Evolutionary conservation across 2,888 invertebrate genomes (phyloP), one percentile per base, ranked within the genome.

Genomic region (Nudaria mundana): DNA sequence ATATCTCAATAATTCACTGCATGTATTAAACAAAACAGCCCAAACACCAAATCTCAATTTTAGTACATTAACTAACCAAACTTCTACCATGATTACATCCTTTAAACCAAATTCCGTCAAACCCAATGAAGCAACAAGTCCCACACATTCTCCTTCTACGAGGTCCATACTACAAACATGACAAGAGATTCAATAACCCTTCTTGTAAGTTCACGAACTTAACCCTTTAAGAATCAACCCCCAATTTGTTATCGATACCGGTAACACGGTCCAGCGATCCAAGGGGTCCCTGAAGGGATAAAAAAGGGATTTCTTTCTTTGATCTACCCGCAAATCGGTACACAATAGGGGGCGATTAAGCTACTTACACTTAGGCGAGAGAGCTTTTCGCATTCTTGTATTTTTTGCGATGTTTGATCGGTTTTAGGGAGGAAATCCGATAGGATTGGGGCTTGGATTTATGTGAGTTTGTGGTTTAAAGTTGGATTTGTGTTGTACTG

Each of bases 221-320:
- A 73, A 78, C 78, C 80, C 76, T 73, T 79, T 71, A 71, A 70
- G 71, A 75, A 43, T 63, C 66, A 65, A 5, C 58, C 82, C 84
- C 82, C 79, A 83, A 84, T 83, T 85, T 82, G 81, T 71, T 78
- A 84, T 86, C 82, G 84, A 86, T 85, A 85, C 79, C 68, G 75
- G 71, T 69, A 75, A 77, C 76, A 68, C 67, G 72, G 80, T 75
- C 79, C 80, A 69, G 67, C 56, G 57, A 63, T 60, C 60, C 52
- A 63, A 68, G 66, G 59, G 69, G 48, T 70, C 72, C 69, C 73
- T 40, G 67, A 75, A 72, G 75, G 83, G 82, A 82, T 84, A 81
- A 82, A 81, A 81, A 79, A 78, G 78, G 75, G 76, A 73, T 34
- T 76, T 76, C 71, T 77, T 81, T 76, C 74, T 71, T 75, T 76